Base-by-base conservation (phyloP, 2,113 vertebrate species). In the Muntiacus reevesi region DNA sequence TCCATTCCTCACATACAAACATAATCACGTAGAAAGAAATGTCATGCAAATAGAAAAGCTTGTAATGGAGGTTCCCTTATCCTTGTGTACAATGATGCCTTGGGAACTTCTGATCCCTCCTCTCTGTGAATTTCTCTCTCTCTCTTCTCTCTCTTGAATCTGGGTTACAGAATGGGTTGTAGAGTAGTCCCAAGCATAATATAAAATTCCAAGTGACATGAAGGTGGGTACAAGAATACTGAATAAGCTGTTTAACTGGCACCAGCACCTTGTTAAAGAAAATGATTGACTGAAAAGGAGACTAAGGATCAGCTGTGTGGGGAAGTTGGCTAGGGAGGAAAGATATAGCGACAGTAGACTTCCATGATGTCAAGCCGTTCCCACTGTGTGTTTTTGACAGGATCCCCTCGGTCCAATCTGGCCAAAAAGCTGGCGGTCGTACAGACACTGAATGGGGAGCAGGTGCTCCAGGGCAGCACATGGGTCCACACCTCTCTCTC, bases 271-370 rank as follows among this genome's bases (percentile, higher is more conserved):
- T 27, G 6, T 59, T n/a, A 89, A 59, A 36, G 50, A 17, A 78
- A 87, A 45, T 55, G 50, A 71, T 7, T 89, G 36, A n/a, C 47
- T 30, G 62, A 83, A 64, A 27, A 25, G 89, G 23, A 79, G 23
- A 84, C 64, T 4, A 28, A 81, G 57, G 33, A 17, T 9, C 8
- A 40, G 47, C 59, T 50, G 28, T 21, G 71, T 45, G 7, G 2
- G 11, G 7, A 1, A 6, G 62, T 1, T 15, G 5, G 19, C 3
- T 50, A 5, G 21, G 4, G 15, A 40, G 15, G 30, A 11, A 47
- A 25, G 25, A 12, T 2, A 1, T 0, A 4, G 5, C 0, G 13
- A 64, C 62, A 19, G 6, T 7, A 33, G 36, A 36, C 28, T 81
- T 30, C 12, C 13, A 13, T 16, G 12, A 45, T 7, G 86, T 54